A percentile compares a stretch with the other conserved stretches of the same genome.
Evolutionary conservation across 2,113 vertebrate genomes (phyloP).

Genomic region (Indicator maculatus): DNA sequence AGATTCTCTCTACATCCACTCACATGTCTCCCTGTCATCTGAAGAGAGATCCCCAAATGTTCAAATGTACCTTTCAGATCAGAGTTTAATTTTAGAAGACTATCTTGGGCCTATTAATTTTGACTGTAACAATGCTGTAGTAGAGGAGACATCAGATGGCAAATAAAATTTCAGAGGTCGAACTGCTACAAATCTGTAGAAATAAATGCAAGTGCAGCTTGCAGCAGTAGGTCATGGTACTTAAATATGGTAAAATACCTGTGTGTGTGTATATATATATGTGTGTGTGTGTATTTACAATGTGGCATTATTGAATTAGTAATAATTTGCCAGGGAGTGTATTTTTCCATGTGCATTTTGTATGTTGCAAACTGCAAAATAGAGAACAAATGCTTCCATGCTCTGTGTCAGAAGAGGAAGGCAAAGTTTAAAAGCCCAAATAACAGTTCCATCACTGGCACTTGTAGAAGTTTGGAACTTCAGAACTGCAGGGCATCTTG

Average conservation of each 20-base stretch:
- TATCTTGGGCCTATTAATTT: constrained; percentile 58
- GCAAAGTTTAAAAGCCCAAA: neutral
- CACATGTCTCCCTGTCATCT: constrained; percentile 60
- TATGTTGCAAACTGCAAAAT: neutral
- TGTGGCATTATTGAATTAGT: neutral
- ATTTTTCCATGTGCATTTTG: neutral
- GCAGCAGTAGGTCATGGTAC: neutral
- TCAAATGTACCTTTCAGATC: constrained; percentile 55
- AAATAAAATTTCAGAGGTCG: neutral
- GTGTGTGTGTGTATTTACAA: neutral
- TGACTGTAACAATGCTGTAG: constrained; percentile 21
- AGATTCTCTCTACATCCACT: constrained; percentile 60
- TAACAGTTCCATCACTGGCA: neutral
- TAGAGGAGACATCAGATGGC: neutral
- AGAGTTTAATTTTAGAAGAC: constrained; percentile 60
- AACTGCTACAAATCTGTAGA: neutral
- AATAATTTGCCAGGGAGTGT: neutral
- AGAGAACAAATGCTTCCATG: neutral
- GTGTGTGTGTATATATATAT: too few relatives aligned
- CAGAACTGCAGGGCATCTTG: neutral
- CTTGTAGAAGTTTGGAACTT: neutral
- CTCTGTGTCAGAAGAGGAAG: neutral
- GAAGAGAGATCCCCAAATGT: constrained; percentile 66
- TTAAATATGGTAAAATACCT: neutral
- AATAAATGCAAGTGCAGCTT: neutral